Conservation (phyloP, 2,797 vertebrate species). For the Meriones psammophilus region DNA sequence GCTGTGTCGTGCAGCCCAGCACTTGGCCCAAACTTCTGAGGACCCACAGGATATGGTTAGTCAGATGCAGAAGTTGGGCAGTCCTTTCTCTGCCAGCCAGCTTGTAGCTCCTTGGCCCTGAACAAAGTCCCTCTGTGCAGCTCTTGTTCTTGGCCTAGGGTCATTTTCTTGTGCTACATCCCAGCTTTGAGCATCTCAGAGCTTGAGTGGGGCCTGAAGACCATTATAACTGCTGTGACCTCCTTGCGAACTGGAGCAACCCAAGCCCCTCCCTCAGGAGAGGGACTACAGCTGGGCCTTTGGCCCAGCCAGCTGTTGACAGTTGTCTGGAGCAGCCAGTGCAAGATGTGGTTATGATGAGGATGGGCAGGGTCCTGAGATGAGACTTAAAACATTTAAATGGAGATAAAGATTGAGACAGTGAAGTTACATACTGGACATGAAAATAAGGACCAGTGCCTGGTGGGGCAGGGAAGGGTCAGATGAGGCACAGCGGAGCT, state of each 20-base stretch:
- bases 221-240: conserved; percentile 72
- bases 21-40: background rate
- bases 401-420: background rate
- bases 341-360: background rate
- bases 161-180: background rate
- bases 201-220: background rate
- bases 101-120: background rate
- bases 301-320: conserved; percentile 59
- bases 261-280: conserved; percentile 10
- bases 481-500: background rate
- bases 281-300: conserved; percentile 66
- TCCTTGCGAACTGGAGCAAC: conserved; percentile 87
- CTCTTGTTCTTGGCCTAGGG: conserved; percentile 19
- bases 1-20: background rate
- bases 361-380: background rate
- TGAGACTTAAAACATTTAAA: too few species aligned
- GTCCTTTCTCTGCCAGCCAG: background rate
- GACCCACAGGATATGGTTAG: background rate
- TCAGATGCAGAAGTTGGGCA: fast-evolving
- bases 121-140: background rate
- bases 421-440: fast-evolving
- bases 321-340: background rate
- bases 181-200: background rate
- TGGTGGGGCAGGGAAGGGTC: background rate
- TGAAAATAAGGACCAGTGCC: background rate